Conservation (phyloP, 1,140 invertebrate species). For the Limonius californicus region DNA sequence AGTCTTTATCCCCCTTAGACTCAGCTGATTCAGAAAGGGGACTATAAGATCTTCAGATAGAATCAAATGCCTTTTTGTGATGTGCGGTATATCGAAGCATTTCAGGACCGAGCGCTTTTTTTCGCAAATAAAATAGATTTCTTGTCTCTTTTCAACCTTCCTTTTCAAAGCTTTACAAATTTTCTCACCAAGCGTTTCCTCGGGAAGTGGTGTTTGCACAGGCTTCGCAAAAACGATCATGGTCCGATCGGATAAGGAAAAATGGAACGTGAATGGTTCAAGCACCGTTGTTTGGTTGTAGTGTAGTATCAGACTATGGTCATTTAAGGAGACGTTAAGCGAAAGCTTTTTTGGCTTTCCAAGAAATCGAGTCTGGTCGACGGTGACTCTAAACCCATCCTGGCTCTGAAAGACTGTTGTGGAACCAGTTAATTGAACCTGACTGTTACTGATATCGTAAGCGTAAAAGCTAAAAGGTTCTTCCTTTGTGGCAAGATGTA, state of each 20-base stretch:
- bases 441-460: conserved; percentile 28
- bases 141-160: background rate
- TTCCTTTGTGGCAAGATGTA: conserved; percentile 15
- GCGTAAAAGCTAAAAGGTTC: conserved; percentile 18
- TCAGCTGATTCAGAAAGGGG: background rate
- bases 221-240: conserved; percentile 25
- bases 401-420: conserved; percentile 32
- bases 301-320: conserved; percentile 24
- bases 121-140: conserved; percentile 2
- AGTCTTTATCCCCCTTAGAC: background rate
- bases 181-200: background rate
- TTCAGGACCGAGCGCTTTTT: background rate
- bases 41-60: background rate
- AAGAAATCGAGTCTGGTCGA: conserved; percentile 31
- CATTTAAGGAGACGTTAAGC: conserved; percentile 23
- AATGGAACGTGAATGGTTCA: conserved; percentile 13
- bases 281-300: conserved; percentile 3
- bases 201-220: background rate
- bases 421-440: conserved; percentile 26
- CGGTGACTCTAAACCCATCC: conserved; percentile 30
- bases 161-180: background rate
- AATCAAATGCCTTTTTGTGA: conserved; percentile 11
- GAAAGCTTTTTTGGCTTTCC: conserved; percentile 22
- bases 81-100: background rate
- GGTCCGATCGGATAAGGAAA: conserved; percentile 23